These are phyloP conservation scores for Mesaphorura yosii DNA, from an alignment of 1,140 invertebrate genomes.

Conservation along the genomic window DNA sequence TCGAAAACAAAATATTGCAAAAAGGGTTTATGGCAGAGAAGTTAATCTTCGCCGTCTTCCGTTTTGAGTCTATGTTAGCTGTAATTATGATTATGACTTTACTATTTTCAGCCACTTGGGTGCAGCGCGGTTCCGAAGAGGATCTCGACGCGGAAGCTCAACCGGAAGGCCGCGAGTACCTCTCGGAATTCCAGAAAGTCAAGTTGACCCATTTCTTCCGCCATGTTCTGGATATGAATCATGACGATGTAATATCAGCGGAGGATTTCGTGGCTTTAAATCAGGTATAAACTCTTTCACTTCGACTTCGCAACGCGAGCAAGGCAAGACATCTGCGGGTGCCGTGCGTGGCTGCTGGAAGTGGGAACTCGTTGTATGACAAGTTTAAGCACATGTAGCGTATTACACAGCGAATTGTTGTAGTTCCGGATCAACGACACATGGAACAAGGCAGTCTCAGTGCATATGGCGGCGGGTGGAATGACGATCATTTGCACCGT, in stretches of 20 bases:
- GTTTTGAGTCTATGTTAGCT: too few species aligned
- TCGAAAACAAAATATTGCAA: background rate
- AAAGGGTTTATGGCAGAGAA: background rate
- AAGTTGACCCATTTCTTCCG: conserved; percentile 57
- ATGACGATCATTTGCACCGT: too few species aligned
- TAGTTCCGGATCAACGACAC: too few species aligned
- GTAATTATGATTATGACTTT: too few species aligned
- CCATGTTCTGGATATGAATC: conserved; percentile 53
- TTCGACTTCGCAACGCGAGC: background rate
- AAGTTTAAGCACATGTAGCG: too few species aligned
- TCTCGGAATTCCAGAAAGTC: conserved; percentile 50
- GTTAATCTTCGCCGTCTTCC: too few species aligned
- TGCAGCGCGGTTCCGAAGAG: conserved; percentile 50
- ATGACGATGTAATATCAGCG: conserved; percentile 53
- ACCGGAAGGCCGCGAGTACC: conserved; percentile 39
- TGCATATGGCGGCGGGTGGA: too few species aligned
- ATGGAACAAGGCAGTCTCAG: too few species aligned
- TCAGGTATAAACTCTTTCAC: conserved; percentile 42
- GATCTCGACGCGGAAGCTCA: conserved; percentile 41
- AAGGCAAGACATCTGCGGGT: too few species aligned
- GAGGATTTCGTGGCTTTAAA: conserved; percentile 56
- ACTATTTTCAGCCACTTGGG: conserved; percentile 50
- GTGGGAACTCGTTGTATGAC: too few species aligned
- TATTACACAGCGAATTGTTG: too few species aligned
- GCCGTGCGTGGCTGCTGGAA: too few species aligned